Base-by-base conservation (phyloP, 2,888 invertebrate genomes). In the Stenodema calcarata region DNA sequence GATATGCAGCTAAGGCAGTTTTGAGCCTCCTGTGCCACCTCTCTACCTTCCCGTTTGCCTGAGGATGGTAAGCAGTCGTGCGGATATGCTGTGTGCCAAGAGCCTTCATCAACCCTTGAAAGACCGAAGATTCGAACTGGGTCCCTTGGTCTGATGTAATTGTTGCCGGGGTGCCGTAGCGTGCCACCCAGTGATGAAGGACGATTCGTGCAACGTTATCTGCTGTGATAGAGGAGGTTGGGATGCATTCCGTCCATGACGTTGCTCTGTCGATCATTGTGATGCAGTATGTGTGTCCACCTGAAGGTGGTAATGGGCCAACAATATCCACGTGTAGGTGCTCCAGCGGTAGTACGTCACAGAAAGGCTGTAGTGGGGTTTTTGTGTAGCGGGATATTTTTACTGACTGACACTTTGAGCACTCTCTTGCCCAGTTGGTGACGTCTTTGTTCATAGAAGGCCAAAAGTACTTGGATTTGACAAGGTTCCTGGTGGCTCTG, bases 221-320 rank as follows among this genome's bases (percentile, higher is more conserved):
- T 1, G 75, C 41, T 1, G 28, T 14, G 35, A 75, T 6, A 6
- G 9, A n/a, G 0, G 41, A 76, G 1, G 76, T 41, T 18, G 76
- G 76, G 0, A 76, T 12, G 76, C 76, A 76, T 76, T 76, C 42
- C 23, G 18, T n/a, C 76, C 76, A 76, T n/a, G 76, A 76, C 1
- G 42, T 42, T 14, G 1, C 12, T 4, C 42, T 18, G 42, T 76
- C 76, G 41, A 76, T 42, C 76, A 76, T 42, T 1, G 41, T 76
- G n/a, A 76, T 18, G n/a, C 76, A 76, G 23, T 42, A 42, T 3
- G 41, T 76, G 3, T 42, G n/a, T 1, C 76, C 76, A 3, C 28
- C 2, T 0, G 73, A 73, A 18, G 27, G 4, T 11, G 62, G 62
- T 11, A 23, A 14, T 0, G 30, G 73, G 0, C 73, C 73, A n/a